Base-by-base conservation (phyloP, 37 sponge, comb jelly and placozoan genomes). In the Lycopodina hypogea region DNA sequence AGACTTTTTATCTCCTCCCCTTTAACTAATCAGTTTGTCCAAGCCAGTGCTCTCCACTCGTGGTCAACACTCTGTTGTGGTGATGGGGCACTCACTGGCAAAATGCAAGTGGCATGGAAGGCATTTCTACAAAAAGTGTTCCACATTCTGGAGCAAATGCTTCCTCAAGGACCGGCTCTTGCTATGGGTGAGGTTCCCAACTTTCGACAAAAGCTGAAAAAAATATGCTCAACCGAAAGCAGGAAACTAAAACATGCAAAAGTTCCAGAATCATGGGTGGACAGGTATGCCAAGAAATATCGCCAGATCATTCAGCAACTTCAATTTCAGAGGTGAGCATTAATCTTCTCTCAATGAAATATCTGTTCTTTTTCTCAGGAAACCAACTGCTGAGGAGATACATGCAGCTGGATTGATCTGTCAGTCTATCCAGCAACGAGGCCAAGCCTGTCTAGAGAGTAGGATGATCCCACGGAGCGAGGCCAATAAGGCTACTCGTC, bases 91-190 rank as follows among this genome's bases (percentile, higher is more conserved):
- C 67, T 86, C 57, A 71, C 73, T 29, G 34, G 18, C 34, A 77
- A 56, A 21, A 76, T 83, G 79, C 67, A 39, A 56, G 71, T 83
- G 63, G 73, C 84, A 23, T 88, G 89, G 89, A 82, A 83, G 42
- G 78, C 89, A 19, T 83, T 84, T 29, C 52, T 78, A 15, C 28
- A 71, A 32, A 57, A 83, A 35, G 36, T 38, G 11, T 56, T 84
- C 45, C 38, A n/a, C 1, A 29, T 63, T 30, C 41, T 88, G 11
- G 53, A 70, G 37, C 28, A 53, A 26, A 21, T 80, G 6, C 57
- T 36, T 41, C 69, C 69, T 30, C 33, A 26, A 30, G 48, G 53
- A 41, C 55, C 21, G 1, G 23, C 38, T 41, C 35, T 28, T 29
- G 37, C 30, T 14, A 63, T 29, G 42, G 68, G 24, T 2, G 12